Conservation (phyloP, 2,797 vertebrate species). For the Morus bassanus region DNA sequence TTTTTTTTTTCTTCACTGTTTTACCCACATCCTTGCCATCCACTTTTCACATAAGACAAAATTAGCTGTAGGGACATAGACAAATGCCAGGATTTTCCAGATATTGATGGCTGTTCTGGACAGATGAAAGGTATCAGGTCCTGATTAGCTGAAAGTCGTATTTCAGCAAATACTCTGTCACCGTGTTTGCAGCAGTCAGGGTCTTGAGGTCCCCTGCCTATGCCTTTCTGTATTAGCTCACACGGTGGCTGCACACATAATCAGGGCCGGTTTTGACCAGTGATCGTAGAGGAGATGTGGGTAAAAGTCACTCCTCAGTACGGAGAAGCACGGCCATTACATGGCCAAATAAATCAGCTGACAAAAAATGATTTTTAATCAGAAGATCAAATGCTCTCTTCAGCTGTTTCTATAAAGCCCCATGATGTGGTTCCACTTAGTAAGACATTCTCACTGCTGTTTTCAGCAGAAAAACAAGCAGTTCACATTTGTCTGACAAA, state of each 20-base stretch:
- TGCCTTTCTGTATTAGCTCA: background rate
- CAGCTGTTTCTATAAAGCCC: background rate
- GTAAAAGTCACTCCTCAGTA: background rate
- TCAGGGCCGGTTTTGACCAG: background rate
- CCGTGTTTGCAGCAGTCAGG: background rate
- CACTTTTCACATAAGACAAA: background rate
- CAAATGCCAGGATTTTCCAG: background rate
- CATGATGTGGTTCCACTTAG: background rate
- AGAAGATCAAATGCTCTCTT: background rate
- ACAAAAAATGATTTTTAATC: background rate
- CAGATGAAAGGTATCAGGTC: background rate
- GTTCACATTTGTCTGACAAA: background rate
- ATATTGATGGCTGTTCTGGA: background rate
- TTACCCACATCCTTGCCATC: background rate
- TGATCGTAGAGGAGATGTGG: background rate
- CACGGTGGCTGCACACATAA: background rate
- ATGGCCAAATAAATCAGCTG: background rate
- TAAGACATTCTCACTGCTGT: background rate
- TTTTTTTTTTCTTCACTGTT: background rate
- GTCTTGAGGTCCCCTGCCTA: background rate
- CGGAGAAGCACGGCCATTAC: background rate
- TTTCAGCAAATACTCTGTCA: background rate
- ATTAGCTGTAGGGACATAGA: background rate
- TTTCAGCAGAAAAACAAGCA: constrained; percentile 13
- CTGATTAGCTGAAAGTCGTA: background rate